Base-by-base conservation (phyloP, 2,888 invertebrate species). In the Netelia melanura region DNA sequence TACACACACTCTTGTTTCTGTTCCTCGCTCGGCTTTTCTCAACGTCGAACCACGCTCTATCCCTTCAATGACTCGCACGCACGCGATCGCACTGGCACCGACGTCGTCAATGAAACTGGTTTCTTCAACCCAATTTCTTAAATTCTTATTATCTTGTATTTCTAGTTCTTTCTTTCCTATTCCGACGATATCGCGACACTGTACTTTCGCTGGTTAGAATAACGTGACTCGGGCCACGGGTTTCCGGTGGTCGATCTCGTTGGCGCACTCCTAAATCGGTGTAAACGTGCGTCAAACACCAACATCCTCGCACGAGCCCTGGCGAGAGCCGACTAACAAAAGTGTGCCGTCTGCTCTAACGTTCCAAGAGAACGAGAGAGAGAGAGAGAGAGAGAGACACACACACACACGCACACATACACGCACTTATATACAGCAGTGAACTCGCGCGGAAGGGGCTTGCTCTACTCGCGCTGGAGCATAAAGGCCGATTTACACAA, bases 241-340 rank as follows among this genome's bases (percentile, higher is more conserved):
- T 84, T 82, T 85, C 82, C 81, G 86, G 85, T 68, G 85, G 82
- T 84, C 80, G 83, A 83, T 86, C 84, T 83, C 86, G 85, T 86
- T 87, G 78, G 81, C 81, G 85, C 83, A 86, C 85, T 82, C 81
- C 81, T 85, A 81, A 86, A 75, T 81, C 86, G 85, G 78, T 79
- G 72, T 76, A 83, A 71, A 65, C 58, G 74, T 65, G 79, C 81
- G 76, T 62, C 56, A 74, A 38, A 85, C 80, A 84, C 77, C 79
- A 86, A 85, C 91, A 91, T 91, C 90, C 87, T 91, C 88, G 86
- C 88, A 77, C 88, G 89, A 89, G 89, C 90, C 88, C 91, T 89
- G 91, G 89, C 90, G 86, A 90, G 87, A 88, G 91, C 90, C 90
- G 89, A 92, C 90, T 91, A 89, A 74, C 70, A 56, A 0, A 10